Evolutionary conservation across 2,888 invertebrate genomes (phyloP).

Genomic region (Synanthedon vespiformis): DNA sequence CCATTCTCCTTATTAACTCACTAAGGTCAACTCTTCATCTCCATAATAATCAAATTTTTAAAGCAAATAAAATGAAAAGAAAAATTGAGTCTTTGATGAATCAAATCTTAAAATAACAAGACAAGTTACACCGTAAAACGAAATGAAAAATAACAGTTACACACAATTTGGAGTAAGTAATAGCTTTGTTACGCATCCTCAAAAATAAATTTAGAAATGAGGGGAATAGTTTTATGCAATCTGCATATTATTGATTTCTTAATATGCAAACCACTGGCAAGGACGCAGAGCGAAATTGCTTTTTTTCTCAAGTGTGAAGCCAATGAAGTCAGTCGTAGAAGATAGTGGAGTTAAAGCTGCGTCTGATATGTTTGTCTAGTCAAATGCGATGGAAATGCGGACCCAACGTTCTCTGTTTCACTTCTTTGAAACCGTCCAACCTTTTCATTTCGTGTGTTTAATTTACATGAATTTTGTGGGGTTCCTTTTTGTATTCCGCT

Average conservation of each 20-base stretch:
- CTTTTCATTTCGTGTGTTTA: background rate
- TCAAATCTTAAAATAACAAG: too few relatives aligned
- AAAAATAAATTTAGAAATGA: background rate
- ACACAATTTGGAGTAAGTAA: too few relatives aligned
- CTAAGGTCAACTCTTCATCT: too few relatives aligned
- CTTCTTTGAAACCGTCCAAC: slow-evolving; percentile 16
- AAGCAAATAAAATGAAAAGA: too few relatives aligned
- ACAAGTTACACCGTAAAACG: too few relatives aligned
- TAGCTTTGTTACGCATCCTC: too few relatives aligned
- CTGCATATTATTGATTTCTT: slow-evolving; percentile 67
- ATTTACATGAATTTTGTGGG: background rate
- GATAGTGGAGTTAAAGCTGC: slow-evolving; percentile 40
- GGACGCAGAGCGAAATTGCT: slow-evolving; percentile 50
- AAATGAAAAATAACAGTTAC: too few relatives aligned
- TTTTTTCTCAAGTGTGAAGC: slow-evolving; percentile 48
- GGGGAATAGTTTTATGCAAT: slow-evolving; percentile 16
- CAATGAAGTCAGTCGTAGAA: slow-evolving; percentile 50
- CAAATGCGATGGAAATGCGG: slow-evolving; percentile 65
- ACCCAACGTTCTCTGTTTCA: slow-evolving; percentile 28
- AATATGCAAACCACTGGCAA: slow-evolving; percentile 46
- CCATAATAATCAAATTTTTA: too few relatives aligned
- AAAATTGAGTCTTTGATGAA: too few relatives aligned
- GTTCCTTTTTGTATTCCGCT: too few relatives aligned
- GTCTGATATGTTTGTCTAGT: slow-evolving; percentile 63
- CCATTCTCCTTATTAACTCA: too few relatives aligned